phyloP scores from a whole-genome alignment of 2,113 vertebrate genomes.

The Crocuta crocuta region DNA sequence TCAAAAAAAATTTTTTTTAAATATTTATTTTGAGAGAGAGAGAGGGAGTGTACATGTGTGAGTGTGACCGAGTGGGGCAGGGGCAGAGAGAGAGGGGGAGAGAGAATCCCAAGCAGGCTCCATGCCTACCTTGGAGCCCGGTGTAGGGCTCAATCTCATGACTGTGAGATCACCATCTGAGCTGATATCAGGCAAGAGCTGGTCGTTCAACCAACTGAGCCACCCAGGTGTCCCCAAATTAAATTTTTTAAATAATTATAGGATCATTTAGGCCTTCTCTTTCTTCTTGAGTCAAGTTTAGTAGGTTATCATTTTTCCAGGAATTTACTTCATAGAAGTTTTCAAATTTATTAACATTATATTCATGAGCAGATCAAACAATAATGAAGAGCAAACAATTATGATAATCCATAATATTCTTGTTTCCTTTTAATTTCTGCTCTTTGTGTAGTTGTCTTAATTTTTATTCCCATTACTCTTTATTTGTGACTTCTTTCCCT shows the following conservation, averaged over 20 bases:
- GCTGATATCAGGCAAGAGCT: no score
- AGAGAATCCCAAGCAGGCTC: no score
- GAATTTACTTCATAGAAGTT: not conserved
- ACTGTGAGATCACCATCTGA: no score
- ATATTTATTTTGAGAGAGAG: no score
- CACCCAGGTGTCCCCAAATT: not conserved
- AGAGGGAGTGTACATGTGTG: no score
- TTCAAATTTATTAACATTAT: not conserved
- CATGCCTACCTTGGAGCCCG: no score
- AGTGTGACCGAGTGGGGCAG: no score
- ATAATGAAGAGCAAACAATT: not conserved
- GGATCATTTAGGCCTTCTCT: not conserved
- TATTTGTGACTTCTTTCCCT: not conserved
- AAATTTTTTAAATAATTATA: not conserved
- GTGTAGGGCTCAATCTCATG: no score
- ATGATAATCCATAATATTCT: not conserved
- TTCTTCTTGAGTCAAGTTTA: conserved; percentile 37
- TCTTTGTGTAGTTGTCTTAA: not conserved
- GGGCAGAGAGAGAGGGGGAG: no score
- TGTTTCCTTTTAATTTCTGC: not conserved
- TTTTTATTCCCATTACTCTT: not conserved
- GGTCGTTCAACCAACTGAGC: no score
- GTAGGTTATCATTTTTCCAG: not conserved
- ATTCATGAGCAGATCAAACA: not conserved
- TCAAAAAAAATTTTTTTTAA: not conserved